A percentile compares a stretch with the other conserved stretches of the same genome.
These are phyloP conservation scores for Helogale parvula DNA, from an alignment of 2,113 vertebrate species.

Conservation along the genomic window DNA sequence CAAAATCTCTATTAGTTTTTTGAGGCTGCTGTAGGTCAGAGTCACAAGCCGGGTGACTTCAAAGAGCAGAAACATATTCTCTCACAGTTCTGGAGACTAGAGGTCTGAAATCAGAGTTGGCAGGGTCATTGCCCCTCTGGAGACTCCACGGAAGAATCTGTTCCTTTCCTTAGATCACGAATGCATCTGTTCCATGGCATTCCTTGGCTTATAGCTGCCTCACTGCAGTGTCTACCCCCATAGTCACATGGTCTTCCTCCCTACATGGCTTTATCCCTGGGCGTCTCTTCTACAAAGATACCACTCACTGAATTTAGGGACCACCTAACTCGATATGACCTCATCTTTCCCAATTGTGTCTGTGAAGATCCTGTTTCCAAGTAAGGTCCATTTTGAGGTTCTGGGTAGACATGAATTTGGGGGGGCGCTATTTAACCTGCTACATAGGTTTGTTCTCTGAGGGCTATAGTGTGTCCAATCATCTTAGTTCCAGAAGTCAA, in stretches of 20 bases:
- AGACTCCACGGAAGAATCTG: neutral
- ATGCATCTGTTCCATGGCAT: neutral
- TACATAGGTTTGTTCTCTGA: neutral
- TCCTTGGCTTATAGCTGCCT: neutral
- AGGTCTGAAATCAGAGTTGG: neutral
- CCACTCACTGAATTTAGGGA: neutral
- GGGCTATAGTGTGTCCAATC: neutral
- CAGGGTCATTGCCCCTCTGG: neutral
- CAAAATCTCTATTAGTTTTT: neutral
- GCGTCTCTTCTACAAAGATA: neutral
- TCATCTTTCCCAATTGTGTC: neutral
- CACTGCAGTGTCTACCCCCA: neutral
- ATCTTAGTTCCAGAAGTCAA: neutral
- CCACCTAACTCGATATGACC: neutral
- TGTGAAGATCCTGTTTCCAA: neutral
- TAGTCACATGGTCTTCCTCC: neutral
- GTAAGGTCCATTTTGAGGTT: neutral
- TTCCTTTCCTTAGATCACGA: neutral
- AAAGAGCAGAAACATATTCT: neutral
- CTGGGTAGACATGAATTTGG: neutral
- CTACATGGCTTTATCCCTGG: neutral
- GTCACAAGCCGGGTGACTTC: neutral
- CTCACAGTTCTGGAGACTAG: neutral
- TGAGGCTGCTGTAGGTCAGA: neutral
- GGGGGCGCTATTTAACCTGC: neutral